Conservation (phyloP, 2,113 vertebrate genomes). For the Saguinus midas region DNA sequence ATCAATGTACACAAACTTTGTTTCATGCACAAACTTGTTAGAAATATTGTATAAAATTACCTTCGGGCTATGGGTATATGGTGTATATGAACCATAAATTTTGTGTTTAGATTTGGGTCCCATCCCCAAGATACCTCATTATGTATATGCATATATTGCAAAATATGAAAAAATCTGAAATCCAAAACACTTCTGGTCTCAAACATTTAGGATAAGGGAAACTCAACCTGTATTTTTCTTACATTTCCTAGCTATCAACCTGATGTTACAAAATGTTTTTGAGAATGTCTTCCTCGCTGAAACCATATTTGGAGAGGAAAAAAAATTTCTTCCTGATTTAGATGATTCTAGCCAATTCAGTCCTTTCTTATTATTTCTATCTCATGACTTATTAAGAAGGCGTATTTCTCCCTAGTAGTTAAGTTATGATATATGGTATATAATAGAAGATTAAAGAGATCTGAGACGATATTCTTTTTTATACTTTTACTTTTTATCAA, state of each 20-base stretch:
- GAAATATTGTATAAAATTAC: neutral
- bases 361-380: slow-evolving; percentile 29
- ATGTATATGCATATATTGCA: neutral
- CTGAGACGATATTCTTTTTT: neutral
- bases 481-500: slow-evolving; percentile 28
- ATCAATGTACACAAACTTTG: neutral
- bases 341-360: neutral
- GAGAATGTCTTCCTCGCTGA: neutral
- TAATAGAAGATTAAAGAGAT: neutral
- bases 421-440: slow-evolving; percentile 1
- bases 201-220: neutral
- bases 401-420: neutral
- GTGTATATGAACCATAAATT: neutral
- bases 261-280: slow-evolving; percentile 35
- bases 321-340: neutral
- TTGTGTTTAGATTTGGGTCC: neutral
- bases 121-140: neutral
- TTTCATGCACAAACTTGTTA: neutral
- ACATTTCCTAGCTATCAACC: neutral
- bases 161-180: neutral
- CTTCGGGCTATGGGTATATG: neutral
- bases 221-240: neutral
- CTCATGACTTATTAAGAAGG: slow-evolving; percentile 3
- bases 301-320: no score
- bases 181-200: neutral